Conservation (phyloP, 1,140 invertebrate genomes). For the Pachyrhynchus sulphureomaculatus region DNA sequence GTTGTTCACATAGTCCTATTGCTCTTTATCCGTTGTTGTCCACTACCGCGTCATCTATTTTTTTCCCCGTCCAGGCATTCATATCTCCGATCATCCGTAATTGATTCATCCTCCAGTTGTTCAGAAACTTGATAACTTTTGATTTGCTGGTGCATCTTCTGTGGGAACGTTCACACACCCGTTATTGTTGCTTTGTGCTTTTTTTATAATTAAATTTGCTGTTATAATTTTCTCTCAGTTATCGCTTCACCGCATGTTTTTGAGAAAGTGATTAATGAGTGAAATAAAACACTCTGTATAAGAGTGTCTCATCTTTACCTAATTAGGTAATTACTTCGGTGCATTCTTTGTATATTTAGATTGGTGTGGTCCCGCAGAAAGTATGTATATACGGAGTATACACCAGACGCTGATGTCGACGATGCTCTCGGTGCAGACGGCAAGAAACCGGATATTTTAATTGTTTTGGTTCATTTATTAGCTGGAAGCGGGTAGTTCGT, state of each 20-base stretch:
- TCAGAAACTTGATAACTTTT: too few species aligned
- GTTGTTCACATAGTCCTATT: too few species aligned
- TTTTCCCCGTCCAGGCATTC: too few species aligned
- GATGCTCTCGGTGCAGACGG: neutral
- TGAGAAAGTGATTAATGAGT: neutral
- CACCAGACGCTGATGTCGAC: neutral
- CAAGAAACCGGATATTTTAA: conserved; percentile 6
- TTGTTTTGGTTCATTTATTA: conserved; percentile 2
- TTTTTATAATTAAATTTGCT: too few species aligned
- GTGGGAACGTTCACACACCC: too few species aligned
- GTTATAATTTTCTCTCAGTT: too few species aligned
- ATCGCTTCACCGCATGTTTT: neutral
- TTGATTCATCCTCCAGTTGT: too few species aligned
- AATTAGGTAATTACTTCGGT: conserved; percentile 3
- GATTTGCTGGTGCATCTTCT: too few species aligned
- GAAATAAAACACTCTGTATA: neutral
- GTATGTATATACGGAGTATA: neutral
- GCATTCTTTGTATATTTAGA: conserved; percentile 4
- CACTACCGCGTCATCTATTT: too few species aligned
- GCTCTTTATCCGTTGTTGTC: too few species aligned
- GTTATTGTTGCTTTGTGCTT: too few species aligned
- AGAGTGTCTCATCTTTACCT: neutral
- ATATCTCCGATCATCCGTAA: too few species aligned
- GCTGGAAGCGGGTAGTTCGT: neutral
- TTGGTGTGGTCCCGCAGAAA: conserved; percentile 2